Percentiles rank a stretch among this genome's conserved stretches.
Evolutionary conservation across 2,113 vertebrate genomes (phyloP).

Genomic region (Leptodactylus fuscus): DNA sequence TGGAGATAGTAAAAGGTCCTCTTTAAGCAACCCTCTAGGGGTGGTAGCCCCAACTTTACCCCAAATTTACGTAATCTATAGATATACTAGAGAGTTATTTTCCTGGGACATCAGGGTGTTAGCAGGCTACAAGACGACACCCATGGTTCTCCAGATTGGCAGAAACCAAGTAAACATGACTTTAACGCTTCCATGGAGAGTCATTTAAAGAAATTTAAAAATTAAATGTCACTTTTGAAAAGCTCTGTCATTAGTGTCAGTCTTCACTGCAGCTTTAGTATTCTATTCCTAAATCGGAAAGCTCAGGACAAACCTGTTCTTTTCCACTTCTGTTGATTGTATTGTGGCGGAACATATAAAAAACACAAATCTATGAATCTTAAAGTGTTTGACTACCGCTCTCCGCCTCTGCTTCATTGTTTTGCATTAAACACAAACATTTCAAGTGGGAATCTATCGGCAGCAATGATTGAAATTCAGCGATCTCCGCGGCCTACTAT

Average conservation of each 20-base stretch:
- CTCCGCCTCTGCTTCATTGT: background rate
- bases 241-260: too few species aligned
- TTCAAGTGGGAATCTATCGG: background rate
- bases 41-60: too few species aligned
- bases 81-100: too few species aligned
- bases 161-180: too few species aligned
- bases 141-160: background rate
- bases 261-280: background rate
- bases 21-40: too few species aligned
- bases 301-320: background rate
- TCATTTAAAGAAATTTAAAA: too few species aligned
- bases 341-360: background rate
- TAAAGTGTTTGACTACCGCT: background rate
- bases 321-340: too few species aligned
- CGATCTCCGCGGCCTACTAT: background rate
- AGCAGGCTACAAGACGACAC: background rate
- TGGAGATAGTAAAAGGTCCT: too few species aligned
- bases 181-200: too few species aligned
- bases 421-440: background rate
- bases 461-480: background rate
- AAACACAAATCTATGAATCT: background rate
- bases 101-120: too few species aligned
- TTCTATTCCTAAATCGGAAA: background rate
- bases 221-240: too few species aligned
- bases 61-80: too few species aligned